These are phyloP conservation scores for Battus philenor DNA, from an alignment of 1,140 invertebrate genomes.

Conservation along the genomic window DNA sequence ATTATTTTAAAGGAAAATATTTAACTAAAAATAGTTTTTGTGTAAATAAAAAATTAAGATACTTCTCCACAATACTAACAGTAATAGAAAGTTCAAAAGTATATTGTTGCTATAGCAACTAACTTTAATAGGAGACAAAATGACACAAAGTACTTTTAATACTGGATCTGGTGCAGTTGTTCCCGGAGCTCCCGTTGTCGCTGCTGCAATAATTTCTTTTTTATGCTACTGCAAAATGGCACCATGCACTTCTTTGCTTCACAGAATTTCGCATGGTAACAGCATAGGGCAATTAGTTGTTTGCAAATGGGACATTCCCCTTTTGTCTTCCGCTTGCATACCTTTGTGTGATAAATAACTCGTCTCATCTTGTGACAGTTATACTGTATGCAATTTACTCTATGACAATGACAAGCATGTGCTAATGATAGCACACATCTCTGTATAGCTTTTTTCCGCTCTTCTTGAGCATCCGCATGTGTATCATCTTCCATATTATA, in stretches of 20 bases:
- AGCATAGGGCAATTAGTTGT: neutral
- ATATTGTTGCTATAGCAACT: neutral
- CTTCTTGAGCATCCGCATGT: neutral
- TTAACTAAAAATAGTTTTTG: neutral
- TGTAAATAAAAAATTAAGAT: neutral
- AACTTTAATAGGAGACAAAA: too few species aligned
- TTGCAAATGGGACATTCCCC: neutral
- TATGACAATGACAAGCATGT: conserved; percentile 2
- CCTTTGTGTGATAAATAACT: neutral
- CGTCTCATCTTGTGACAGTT: neutral
- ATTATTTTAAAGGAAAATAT: neutral
- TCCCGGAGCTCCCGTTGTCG: neutral
- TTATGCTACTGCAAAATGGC: neutral
- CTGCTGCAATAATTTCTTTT: neutral
- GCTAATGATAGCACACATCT: neutral
- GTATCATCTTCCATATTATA: neutral
- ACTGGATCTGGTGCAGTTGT: neutral
- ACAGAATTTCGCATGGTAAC: neutral
- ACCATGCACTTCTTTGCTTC: neutral
- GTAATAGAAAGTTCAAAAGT: neutral
- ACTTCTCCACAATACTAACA: neutral
- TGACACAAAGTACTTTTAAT: neutral
- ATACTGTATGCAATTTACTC: neutral
- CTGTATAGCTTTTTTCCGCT: neutral
- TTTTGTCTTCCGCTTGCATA: neutral